Percentiles rank a stretch among this genome's conserved stretches.
These are phyloP conservation scores for Orius insidiosus DNA, from an alignment of 1,140 invertebrate species.

Conservation along the genomic window DNA sequence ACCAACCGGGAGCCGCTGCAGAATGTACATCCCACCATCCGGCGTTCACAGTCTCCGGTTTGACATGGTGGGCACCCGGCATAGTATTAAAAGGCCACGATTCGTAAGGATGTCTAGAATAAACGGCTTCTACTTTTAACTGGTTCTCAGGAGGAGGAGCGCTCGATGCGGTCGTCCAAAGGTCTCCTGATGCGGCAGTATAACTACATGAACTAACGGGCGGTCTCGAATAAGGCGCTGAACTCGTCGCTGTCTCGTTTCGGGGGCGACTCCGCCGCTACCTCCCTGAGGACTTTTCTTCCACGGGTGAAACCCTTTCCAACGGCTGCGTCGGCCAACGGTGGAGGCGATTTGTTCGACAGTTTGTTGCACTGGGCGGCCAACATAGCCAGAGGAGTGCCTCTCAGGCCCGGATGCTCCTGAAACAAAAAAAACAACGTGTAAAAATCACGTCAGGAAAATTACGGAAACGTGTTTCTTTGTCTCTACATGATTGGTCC, in stretches of 20 bases:
- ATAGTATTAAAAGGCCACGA: slow-evolving; percentile 92
- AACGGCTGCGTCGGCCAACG: slow-evolving; percentile 85
- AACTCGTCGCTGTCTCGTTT: slow-evolving; percentile 12
- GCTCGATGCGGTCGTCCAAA: slow-evolving; percentile 19
- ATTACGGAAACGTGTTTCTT: too few species aligned
- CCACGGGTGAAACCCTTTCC: slow-evolving; percentile 98
- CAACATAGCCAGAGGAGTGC: slow-evolving; percentile 89
- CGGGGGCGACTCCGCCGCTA: slow-evolving; percentile 28
- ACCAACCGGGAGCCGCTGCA: slow-evolving; percentile 46
- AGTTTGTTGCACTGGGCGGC: slow-evolving; percentile 96
- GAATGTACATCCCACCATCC: slow-evolving; percentile 85
- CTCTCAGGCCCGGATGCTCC: slow-evolving; percentile 86
- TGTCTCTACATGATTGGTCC: too few species aligned
- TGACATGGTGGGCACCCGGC: slow-evolving; percentile 55
- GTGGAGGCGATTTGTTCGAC: slow-evolving; percentile 84
- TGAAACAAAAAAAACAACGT: slow-evolving; percentile 39
- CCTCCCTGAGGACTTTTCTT: slow-evolving; percentile 62
- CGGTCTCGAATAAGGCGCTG: slow-evolving; percentile 8
- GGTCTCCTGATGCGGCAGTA: slow-evolving; percentile 10
- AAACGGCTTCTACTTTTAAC: slow-evolving; percentile 68
- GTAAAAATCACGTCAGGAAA: slow-evolving; percentile 1
- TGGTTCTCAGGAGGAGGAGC: slow-evolving; percentile 22
- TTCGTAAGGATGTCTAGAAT: slow-evolving; percentile 82
- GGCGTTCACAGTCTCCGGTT: slow-evolving; percentile 40
- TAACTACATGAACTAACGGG: slow-evolving; percentile 5